A percentile compares a stretch with the other conserved stretches of the same genome.
Evolutionary conservation across 2,888 invertebrate genomes (phyloP).

Genomic region (Cyaniris semiargus): DNA sequence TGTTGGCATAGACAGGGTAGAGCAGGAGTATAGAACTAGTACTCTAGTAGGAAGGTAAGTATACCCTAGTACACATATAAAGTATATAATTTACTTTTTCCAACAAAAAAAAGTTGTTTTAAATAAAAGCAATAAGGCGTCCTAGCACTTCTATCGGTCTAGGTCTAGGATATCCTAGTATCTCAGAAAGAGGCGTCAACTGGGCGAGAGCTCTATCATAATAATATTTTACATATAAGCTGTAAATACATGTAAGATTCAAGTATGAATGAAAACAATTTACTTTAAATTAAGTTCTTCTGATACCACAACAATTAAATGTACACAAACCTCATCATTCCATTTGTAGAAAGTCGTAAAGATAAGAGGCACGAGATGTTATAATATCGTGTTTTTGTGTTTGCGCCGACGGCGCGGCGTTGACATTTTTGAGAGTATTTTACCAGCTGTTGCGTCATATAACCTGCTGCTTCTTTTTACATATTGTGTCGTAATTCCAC

Average conservation of each 20-base stretch:
- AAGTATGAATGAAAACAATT: background rate
- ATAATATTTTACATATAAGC: background rate
- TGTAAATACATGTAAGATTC: background rate
- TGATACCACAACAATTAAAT: background rate
- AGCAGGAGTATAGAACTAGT: too few relatives aligned
- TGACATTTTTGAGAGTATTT: conserved; percentile 20
- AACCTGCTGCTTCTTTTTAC: conserved; percentile 20
- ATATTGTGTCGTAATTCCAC: conserved; percentile 13
- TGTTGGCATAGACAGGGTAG: too few relatives aligned
- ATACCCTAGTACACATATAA: too few relatives aligned
- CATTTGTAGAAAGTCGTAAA: conserved; percentile 10
- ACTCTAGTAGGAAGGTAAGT: too few relatives aligned
- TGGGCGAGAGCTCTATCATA: background rate
- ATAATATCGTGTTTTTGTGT: background rate
- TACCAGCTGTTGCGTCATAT: conserved; percentile 18
- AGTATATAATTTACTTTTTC: too few relatives aligned
- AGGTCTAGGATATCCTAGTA: too few relatives aligned
- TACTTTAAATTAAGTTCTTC: background rate
- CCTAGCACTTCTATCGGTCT: too few relatives aligned
- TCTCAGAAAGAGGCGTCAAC: too few relatives aligned
- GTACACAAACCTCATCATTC: background rate
- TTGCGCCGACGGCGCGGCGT: conserved; percentile 11
- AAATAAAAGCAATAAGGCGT: too few relatives aligned
- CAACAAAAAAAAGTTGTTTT: too few relatives aligned
- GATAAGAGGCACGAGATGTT: background rate